These are phyloP conservation scores for Griposia aprilina DNA, from an alignment of 2,888 invertebrate species.

Conservation along the genomic window DNA sequence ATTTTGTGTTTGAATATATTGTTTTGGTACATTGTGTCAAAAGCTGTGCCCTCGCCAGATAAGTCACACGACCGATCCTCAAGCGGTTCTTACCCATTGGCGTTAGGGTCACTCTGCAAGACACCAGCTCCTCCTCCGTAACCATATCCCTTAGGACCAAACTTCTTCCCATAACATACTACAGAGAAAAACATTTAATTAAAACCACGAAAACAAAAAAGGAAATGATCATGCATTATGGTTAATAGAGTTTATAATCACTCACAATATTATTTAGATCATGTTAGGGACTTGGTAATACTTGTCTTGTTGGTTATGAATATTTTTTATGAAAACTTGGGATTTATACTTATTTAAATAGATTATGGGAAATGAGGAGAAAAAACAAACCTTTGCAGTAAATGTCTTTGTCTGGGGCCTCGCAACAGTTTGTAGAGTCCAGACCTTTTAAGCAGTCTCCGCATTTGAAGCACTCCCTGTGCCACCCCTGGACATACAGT, in stretches of 20 bases:
- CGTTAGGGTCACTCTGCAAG: conserved; percentile 96
- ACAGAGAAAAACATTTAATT: conserved; percentile 83
- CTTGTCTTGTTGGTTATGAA: conserved; percentile 46
- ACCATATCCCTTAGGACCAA: conserved; percentile 99
- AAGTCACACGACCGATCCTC: conserved; percentile 79
- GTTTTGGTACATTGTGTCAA: conserved; percentile 58
- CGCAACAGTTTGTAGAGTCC: conserved; percentile 97
- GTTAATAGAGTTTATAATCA: conserved; percentile 60
- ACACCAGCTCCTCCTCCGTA: conserved; percentile 99
- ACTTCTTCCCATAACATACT: conserved; percentile 99
- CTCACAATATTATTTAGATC: conserved; percentile 57
- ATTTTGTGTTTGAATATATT: conserved; percentile 40
- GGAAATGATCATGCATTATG: conserved; percentile 59
- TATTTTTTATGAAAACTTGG: conserved; percentile 43
- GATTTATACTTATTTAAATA: conserved; percentile 15
- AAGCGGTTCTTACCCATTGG: conserved; percentile 93
- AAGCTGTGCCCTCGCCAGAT: conserved; percentile 86
- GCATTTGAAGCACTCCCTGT: conserved; percentile 98
- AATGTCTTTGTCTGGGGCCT: conserved; percentile 98
- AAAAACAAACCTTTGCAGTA: conserved; percentile 97
- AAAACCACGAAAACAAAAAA: conserved; percentile 62
- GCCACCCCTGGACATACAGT: conserved; percentile 94
- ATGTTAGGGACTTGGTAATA: conserved; percentile 39
- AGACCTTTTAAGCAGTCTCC: conserved; percentile 96
- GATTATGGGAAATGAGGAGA: conserved; percentile 59